Base-by-base conservation (phyloP, 1,140 invertebrate genomes). In the Thrips palmi region DNA sequence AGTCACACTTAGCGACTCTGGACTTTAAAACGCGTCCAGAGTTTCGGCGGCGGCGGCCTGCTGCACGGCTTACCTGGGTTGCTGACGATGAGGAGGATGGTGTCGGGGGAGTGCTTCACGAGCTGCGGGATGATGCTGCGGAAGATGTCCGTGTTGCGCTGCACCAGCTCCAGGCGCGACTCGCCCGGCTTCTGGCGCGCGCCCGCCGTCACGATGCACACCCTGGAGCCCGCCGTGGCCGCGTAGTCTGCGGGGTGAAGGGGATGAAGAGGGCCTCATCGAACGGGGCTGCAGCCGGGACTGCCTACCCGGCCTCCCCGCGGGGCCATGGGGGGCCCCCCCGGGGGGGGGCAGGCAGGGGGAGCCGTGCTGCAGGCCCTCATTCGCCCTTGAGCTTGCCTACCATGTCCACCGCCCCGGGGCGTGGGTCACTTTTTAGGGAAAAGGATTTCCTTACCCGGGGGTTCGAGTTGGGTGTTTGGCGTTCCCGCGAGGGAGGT, bases 351-450 rank as follows among this genome's bases (percentile, higher is more conserved):
- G n/a, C 43, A 86, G 59, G 57, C 91, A 92, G 3, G 77, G 63
- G 18, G 81, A 75, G 7, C 86, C 86, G 49, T 92, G 87, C 52
- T 85, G 82, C 19, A 88, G 55, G 55, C 39, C 27, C 87, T 84
- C 71, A 88, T 66, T 92, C 87, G 6, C 86, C 87, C 47, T 75
- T 73, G 23, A 91, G 53, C 56, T 89, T 91, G 47, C 91, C 77
- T 25, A 49, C 55, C 11, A 42, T 55, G 12, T 8, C 24, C 7
- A n/a, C n/a, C n/a, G n/a, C n/a, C n/a, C n/a, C n/a, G n/a, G n/a
- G n/a, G n/a, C n/a, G n/a, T n/a, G n/a, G n/a, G n/a, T n/a, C n/a
- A n/a, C n/a, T n/a, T n/a, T n/a, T n/a, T n/a, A n/a, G n/a, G n/a
- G n/a, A n/a, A n/a, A n/a, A n/a, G n/a, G n/a, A n/a, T n/a, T n/a